Percentiles rank a stretch among this genome's conserved stretches.
phyloP scores from a whole-genome alignment of 2,797 vertebrate genomes.

The Carcharodon carcharias region DNA sequence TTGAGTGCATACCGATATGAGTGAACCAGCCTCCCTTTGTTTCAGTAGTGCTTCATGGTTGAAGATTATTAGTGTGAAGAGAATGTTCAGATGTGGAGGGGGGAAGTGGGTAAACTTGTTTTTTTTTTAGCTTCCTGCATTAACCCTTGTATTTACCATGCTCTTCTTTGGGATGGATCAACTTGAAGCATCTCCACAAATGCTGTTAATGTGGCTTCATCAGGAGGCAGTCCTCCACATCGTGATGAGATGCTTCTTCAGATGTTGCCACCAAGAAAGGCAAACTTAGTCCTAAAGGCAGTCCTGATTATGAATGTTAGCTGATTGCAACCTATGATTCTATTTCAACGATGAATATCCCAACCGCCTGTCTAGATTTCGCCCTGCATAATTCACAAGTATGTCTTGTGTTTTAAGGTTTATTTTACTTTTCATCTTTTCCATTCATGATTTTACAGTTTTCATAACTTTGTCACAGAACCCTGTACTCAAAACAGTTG shows the following conservation, averaged over 20 bases:
- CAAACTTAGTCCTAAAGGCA: neutral
- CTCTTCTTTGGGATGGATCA: neutral
- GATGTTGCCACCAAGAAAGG: neutral
- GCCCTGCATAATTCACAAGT: neutral
- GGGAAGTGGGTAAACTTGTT: constrained; percentile 1
- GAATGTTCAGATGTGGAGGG: neutral
- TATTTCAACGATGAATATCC: neutral
- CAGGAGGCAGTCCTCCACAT: neutral
- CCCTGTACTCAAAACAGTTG: neutral
- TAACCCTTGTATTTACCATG: neutral
- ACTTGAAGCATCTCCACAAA: neutral
- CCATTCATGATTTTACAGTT: neutral
- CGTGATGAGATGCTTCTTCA: neutral
- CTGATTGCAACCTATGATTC: neutral
- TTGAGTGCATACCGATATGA: neutral
- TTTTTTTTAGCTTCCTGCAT: neutral
- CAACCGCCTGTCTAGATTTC: neutral
- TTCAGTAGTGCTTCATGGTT: neutral
- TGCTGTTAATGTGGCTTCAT: neutral
- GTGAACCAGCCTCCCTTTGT: constrained; percentile 12
- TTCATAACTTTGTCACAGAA: neutral
- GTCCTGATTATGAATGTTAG: neutral
- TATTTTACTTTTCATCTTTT: neutral
- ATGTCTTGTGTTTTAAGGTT: neutral
- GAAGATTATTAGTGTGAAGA: constrained; percentile 31